Percentiles rank a stretch among this genome's conserved stretches.
These are phyloP conservation scores for Luidia sarsii DNA, from an alignment of 53 echinoderm and acorn worm species.

Conservation along the genomic window DNA sequence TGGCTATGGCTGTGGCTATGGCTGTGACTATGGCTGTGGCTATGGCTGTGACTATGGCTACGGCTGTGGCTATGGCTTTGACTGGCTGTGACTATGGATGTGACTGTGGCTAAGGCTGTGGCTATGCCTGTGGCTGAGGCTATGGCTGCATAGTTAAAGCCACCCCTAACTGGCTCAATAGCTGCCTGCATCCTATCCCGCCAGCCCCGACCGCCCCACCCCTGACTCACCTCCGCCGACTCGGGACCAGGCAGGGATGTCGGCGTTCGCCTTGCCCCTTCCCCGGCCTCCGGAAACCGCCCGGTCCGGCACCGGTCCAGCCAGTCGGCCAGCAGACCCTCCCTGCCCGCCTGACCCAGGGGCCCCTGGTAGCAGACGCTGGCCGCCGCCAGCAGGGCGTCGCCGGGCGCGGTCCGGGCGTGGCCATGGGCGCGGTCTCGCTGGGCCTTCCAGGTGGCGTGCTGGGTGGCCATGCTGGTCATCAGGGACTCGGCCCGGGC, in stretches of 20 bases:
- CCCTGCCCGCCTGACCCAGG: slow-evolving; percentile 70
- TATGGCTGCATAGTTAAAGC: too few relatives aligned
- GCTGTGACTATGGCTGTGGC: too few relatives aligned
- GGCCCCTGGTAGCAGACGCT: slow-evolving; percentile 91
- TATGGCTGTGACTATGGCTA: too few relatives aligned
- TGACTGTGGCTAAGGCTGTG: too few relatives aligned
- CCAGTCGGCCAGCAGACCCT: slow-evolving; percentile 77
- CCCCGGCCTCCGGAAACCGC: slow-evolving; percentile 59
- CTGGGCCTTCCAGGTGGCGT: slow-evolving; percentile 76
- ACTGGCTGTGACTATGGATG: too few relatives aligned
- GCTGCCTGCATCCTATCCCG: not conserved
- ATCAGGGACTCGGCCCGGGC: slow-evolving; percentile 73
- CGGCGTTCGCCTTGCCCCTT: too few relatives aligned
- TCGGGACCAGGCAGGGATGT: too few relatives aligned
- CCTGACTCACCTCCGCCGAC: not conserved
- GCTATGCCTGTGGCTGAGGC: too few relatives aligned
- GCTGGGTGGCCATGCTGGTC: slow-evolving; percentile 86
- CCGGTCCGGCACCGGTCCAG: slow-evolving; percentile 77
- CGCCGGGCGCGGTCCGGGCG: slow-evolving; percentile 81
- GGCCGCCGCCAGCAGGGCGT: slow-evolving; percentile 86
- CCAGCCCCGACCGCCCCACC: not conserved
- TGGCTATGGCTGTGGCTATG: too few relatives aligned
- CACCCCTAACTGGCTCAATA: not conserved
- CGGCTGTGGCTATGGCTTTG: too few relatives aligned
- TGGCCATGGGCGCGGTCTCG: slow-evolving; percentile 68